Conservation (phyloP, 2,113 vertebrate genomes). For the Penelope pileata region DNA sequence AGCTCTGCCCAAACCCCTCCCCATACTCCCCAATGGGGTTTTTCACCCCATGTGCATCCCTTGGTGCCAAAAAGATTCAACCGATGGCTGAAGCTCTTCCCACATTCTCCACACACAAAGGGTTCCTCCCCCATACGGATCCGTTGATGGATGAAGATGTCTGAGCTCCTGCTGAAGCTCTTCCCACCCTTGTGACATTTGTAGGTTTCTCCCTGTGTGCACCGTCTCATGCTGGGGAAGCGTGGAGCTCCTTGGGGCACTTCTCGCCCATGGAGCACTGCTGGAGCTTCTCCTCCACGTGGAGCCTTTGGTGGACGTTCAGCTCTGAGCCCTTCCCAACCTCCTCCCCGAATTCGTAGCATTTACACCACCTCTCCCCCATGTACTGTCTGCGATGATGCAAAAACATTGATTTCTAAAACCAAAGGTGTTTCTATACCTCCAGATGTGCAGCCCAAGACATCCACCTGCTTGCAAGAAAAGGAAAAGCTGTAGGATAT, state of each 20-base stretch:
- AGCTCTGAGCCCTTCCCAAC: too few relatives aligned
- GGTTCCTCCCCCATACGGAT: too few relatives aligned
- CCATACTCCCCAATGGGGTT: too few relatives aligned
- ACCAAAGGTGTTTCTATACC: accelerated
- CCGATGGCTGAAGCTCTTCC: too few relatives aligned
- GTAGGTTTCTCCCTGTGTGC: conserved; percentile 70
- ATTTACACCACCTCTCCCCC: too few relatives aligned
- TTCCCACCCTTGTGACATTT: conserved; percentile 63
- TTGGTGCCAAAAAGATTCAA: too few relatives aligned
- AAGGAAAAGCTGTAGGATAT: neutral
- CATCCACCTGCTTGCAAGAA: neutral
- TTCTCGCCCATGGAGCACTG: conserved; percentile 58
- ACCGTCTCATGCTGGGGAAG: conserved; percentile 66
- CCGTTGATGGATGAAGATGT: too few relatives aligned
- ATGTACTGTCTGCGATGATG: conserved; percentile 13
- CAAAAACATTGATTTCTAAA: conserved; percentile 48
- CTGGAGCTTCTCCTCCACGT: conserved; percentile 69
- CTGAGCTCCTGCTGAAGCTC: conserved; percentile 61
- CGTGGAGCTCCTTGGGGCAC: conserved; percentile 64
- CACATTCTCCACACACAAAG: too few relatives aligned
- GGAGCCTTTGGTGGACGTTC: conserved; percentile 13
- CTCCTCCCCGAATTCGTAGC: too few relatives aligned
- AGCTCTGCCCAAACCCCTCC: too few relatives aligned
- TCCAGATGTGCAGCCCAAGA: neutral
- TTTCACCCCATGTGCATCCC: too few relatives aligned